phyloP scores from a whole-genome alignment of 2,797 vertebrate genomes.

The Carapus acus region DNA sequence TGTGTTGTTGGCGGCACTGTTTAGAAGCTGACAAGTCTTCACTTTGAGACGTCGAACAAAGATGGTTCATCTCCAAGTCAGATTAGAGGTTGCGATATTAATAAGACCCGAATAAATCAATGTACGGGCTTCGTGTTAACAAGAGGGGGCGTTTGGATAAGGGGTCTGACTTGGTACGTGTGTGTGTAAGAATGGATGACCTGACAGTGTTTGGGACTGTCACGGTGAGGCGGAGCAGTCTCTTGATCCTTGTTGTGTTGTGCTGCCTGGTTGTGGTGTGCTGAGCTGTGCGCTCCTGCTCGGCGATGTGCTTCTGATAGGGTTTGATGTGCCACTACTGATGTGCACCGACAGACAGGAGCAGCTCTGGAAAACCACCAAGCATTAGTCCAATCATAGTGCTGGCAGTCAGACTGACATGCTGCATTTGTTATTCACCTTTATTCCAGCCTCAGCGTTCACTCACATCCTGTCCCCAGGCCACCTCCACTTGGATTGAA shows the following conservation, averaged over 20 bases:
- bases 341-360: constrained; percentile 55
- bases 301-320: constrained; percentile 55
- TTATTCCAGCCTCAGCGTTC: constrained; percentile 45
- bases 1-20: constrained; percentile 27
- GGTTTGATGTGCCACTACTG: constrained; percentile 52
- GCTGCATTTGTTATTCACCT: constrained; percentile 61
- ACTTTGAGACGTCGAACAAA: constrained; percentile 40
- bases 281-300: constrained; percentile 44
- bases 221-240: constrained; percentile 37
- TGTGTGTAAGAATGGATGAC: constrained; percentile 26
- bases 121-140: constrained; percentile 19
- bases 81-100: constrained; percentile 36
- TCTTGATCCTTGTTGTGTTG: constrained; percentile 59
- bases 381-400: constrained; percentile 70
- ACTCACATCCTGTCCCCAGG: constrained; percentile 48
- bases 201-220: constrained; percentile 53
- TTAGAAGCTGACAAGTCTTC: constrained; percentile 42
- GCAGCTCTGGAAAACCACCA: constrained; percentile 51
- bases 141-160: constrained; percentile 21
- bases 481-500: constrained; percentile 48
- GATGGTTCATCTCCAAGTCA: constrained; percentile 37
- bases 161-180: constrained; percentile 29
- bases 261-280: constrained; percentile 41
- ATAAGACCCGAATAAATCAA: constrained; percentile 41
- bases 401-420: constrained; percentile 67